Base-by-base conservation (phyloP, 2,113 vertebrate genomes). In the Murina feae region DNA sequence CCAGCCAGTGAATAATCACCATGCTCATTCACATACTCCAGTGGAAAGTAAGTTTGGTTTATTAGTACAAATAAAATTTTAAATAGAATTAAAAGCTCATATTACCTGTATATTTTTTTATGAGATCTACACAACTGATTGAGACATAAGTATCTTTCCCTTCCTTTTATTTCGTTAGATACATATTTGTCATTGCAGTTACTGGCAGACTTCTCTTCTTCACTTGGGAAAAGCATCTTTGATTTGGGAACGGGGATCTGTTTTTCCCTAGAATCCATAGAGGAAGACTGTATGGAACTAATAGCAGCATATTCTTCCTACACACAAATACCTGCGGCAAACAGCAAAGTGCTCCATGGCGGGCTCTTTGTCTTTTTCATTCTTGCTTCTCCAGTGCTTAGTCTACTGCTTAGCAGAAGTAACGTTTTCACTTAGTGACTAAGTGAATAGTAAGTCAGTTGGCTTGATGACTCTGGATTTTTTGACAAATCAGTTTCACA, bases 1-100 rank as follows among this genome's bases (percentile, higher is more conserved):
- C 91, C 99, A 99, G 93, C 99, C 99, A 42, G 99, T 99, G 97
- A 99, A 99, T 98, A 99, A 99, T 97, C 99, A 99, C 94, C 99
- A 99, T 0, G 98, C 98, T 92, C 99, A 99, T 98, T 99, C 99
- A 5, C 99, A 99, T 97, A 97, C 99, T 83, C 96, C 99, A 28
- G 98, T 99, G 37, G 99, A 99, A 96, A 99, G 99, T 99, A 98
- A 99, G 99, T 98, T 86, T 97, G 91, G 72, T 79, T 74, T 44
- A 65, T 79, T 44, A 69, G 30, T 76, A 21, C 44, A 65, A 21
- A 76, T 93, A n/a, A 82, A 91, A 23, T 89, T 71, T 89, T 80
- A 60, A 83, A 78, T 81, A 53, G 7, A 78, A 25, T 83, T 74
- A 75, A 84, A 92, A 95, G 42, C 49, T 84, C 8, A 44, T 71